phyloP scores from a whole-genome alignment of 2,888 invertebrate species.

The Zootermopsis nevadensis region DNA sequence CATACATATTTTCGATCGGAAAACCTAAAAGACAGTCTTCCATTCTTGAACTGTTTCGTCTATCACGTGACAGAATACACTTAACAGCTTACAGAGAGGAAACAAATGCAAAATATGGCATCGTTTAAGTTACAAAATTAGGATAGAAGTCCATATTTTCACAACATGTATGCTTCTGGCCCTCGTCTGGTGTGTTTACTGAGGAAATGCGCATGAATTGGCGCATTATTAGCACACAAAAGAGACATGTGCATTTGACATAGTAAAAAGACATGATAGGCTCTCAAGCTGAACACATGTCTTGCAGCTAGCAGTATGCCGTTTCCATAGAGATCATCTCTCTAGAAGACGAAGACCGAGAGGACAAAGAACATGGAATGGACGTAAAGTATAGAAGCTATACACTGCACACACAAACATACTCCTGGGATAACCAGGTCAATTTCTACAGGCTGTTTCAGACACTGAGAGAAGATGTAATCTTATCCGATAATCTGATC shows the following conservation, averaged over 20 bases:
- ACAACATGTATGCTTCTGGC: too few relatives aligned
- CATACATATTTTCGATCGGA: too few relatives aligned
- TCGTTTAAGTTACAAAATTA: too few relatives aligned
- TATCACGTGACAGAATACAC: too few relatives aligned
- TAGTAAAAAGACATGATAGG: constrained; percentile 12
- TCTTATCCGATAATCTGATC: constrained; percentile 40
- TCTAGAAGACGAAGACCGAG: background rate
- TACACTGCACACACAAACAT: background rate
- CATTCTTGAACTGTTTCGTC: too few relatives aligned
- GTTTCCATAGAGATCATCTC: constrained; percentile 17
- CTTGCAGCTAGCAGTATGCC: constrained; percentile 8
- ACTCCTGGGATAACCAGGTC: constrained; percentile 27
- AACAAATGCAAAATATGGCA: too few relatives aligned
- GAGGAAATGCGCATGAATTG: constrained; percentile 41
- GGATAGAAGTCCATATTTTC: too few relatives aligned
- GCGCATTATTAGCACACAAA: constrained; percentile 11
- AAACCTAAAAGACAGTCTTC: too few relatives aligned
- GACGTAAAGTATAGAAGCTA: constrained; percentile 23
- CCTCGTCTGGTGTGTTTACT: background rate
- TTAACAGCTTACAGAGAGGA: too few relatives aligned
- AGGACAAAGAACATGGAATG: constrained; percentile 4
- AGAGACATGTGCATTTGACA: constrained; percentile 43
- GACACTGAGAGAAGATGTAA: background rate
- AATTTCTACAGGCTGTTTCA: constrained; percentile 10
- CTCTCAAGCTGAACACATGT: background rate